A percentile compares a stretch with the other conserved stretches of the same genome.
Conservation (phyloP, 2,113 vertebrate genomes). For the Anhinga anhinga region DNA sequence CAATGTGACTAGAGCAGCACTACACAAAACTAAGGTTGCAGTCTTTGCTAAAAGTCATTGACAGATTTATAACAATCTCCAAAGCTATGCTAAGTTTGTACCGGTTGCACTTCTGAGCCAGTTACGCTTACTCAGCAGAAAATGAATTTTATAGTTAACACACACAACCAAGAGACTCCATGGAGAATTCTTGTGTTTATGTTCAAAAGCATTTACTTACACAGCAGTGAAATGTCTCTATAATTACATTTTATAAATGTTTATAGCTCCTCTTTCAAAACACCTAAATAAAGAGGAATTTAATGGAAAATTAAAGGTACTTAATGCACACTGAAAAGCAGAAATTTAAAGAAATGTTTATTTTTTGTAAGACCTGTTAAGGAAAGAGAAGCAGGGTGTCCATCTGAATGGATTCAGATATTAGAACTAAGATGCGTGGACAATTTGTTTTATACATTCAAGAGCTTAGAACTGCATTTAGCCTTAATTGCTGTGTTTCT, state of each 20-base stretch:
- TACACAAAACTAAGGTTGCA: constrained; percentile 22
- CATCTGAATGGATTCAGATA: neutral
- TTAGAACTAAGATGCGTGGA: neutral
- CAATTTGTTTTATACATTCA: neutral
- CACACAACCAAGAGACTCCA: constrained; percentile 22
- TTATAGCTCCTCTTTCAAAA: neutral
- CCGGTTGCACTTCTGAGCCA: neutral
- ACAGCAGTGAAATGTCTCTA: neutral
- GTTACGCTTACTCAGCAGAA: constrained; percentile 20
- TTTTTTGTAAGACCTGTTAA: neutral
- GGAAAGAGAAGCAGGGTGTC: neutral
- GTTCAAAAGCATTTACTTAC: constrained; percentile 11
- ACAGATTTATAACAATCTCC: constrained; percentile 20
- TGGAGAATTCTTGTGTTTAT: neutral
- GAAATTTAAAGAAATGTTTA: neutral
- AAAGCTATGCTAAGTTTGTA: constrained; percentile 31
- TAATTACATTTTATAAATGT: constrained; percentile 1
- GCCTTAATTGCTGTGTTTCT: neutral
- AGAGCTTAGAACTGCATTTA: neutral
- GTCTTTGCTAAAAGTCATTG: constrained; percentile 45
- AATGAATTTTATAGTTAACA: neutral
- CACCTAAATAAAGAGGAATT: neutral
- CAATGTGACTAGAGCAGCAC: neutral
- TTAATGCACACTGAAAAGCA: neutral
- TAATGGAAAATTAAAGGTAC: neutral